Percentiles rank a stretch among this genome's conserved stretches.
phyloP scores from a whole-genome alignment of 2,113 vertebrate species.

The Gorsachius goisagi region DNA sequence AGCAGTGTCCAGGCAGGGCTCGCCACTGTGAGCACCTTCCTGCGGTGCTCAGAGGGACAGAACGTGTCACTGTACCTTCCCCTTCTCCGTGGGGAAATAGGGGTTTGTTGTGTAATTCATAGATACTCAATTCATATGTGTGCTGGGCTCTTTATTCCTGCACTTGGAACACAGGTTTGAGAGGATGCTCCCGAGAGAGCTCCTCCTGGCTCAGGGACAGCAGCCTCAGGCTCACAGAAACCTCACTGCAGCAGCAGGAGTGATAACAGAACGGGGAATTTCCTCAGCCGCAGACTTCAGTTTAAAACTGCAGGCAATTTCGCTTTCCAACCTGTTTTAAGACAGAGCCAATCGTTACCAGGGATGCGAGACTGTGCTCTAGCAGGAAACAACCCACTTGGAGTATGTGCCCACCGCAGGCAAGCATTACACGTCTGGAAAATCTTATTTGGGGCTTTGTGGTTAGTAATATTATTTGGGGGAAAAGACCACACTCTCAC shows the following conservation, averaged over 20 bases:
- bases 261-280: neutral
- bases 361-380: neutral
- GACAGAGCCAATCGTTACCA: accelerated
- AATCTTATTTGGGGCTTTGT: neutral
- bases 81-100: accelerated
- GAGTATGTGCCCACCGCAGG: neutral
- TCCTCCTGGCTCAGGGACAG: neutral
- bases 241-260: neutral
- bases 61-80: neutral
- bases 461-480: neutral
- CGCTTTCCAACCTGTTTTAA: neutral
- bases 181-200: neutral
- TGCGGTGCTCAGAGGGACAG: neutral
- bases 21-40: accelerated
- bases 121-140: neutral
- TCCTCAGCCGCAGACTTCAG: neutral
- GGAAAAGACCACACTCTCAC: neutral
- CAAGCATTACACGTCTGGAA: neutral
- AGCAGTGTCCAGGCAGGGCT: neutral
- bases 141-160: neutral
- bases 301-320: neutral
- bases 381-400: neutral
- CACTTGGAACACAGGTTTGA: neutral
- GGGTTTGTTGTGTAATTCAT: neutral
- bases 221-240: neutral